Base-by-base conservation (phyloP, 2,888 invertebrate species). In the Phaedon cochleariae region DNA sequence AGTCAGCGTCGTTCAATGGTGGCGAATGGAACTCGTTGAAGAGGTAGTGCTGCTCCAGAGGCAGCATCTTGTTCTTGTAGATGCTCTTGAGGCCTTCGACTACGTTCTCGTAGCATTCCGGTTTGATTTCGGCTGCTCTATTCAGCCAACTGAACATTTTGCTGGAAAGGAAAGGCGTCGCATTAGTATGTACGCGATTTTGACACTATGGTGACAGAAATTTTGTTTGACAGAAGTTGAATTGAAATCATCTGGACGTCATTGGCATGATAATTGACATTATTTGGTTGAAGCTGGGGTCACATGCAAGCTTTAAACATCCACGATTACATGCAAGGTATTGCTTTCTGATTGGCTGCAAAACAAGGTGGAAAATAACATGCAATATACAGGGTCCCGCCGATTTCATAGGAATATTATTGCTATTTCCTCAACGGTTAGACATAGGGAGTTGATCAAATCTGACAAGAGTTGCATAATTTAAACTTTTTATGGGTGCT, bases 21-120 rank as follows among this genome's bases (percentile, higher is more conserved):
- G 97, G 97, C 26, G 96, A 96, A 84, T 97, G 96, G 83, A 97
- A 97, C 79, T 97, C 97, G 82, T 97, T 94, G 83, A 96, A 97
- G 81, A 92, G 91, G 83, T 97, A 96, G 78, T 91, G 90, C 78
- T 91, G 90, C 83, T 97, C 97, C 75, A 97, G 85, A 0, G 97
- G 97, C 76, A 96, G 85, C 78, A 98, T 86, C 84, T 97, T 97
- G 76, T 90, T 90, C 84, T 89, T 95, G 85, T 97, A 97, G 76
- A 97, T 93, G 81, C 91, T 92, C 84, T 97, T 96, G 73, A 99
- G 89, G 64, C 98, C 98, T 78, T 97, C 96, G 72, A 95, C 90
- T 60, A 98, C 98, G 86, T 90, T 95, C 79, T 95, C 94, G 80
- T 91, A 93, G 77, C 91, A 88, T 80, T 93, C 92, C 58, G 91